Conservation (phyloP, 2,888 invertebrate species). For the Pristionchus japonicus region DNA sequence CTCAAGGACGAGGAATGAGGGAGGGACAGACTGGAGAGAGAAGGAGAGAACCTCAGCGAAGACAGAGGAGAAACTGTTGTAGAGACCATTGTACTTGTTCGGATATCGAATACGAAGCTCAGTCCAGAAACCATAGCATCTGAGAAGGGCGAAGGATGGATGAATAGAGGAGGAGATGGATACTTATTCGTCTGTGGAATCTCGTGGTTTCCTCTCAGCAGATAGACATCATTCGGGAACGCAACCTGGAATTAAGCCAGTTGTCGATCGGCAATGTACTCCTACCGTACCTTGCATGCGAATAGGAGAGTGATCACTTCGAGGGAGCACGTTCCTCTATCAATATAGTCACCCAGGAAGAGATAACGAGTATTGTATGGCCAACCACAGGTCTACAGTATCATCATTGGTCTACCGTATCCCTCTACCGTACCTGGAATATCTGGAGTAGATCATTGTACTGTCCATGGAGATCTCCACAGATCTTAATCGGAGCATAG, state of each 20-base stretch:
- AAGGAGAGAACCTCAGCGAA: conserved; percentile 38
- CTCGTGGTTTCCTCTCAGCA: conserved; percentile 68
- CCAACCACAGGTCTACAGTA: conserved; percentile 55
- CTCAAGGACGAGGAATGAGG: background rate
- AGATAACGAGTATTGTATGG: conserved; percentile 61
- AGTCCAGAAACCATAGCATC: conserved; percentile 60
- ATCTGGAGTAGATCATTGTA: conserved; percentile 58
- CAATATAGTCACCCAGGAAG: conserved; percentile 60
- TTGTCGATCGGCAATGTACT: background rate
- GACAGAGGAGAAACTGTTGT: background rate
- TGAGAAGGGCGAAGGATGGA: conserved; percentile 31
- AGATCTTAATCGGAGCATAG: conserved; percentile 53
- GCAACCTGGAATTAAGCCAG: conserved; percentile 48
- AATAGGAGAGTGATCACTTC: conserved; percentile 46
- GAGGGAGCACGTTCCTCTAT: conserved; percentile 51
- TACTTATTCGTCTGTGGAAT: conserved; percentile 54
- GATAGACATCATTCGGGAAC: conserved; percentile 58
- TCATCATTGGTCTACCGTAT: background rate
- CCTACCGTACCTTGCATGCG: conserved; percentile 38
- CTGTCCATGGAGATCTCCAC: conserved; percentile 60
- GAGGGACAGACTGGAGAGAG: background rate
- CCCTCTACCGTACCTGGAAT: conserved; percentile 50
- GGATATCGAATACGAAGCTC: conserved; percentile 59
- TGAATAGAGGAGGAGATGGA: background rate
- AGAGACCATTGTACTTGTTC: conserved; percentile 6